Evolutionary conservation across 2,888 invertebrate genomes (phyloP).

Genomic region (Himalopsyche japonica): DNA sequence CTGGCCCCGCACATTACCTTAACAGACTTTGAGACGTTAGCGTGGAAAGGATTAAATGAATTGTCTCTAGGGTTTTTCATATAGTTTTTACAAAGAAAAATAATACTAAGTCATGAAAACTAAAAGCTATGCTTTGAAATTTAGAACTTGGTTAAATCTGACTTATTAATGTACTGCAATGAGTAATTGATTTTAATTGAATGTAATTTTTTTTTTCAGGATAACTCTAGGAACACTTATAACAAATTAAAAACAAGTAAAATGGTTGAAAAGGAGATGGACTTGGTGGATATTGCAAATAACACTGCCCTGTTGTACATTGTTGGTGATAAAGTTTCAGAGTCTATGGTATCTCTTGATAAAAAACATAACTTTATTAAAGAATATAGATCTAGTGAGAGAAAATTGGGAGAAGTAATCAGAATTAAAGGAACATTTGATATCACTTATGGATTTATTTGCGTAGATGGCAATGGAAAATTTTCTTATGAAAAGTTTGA

Average conservation of each 20-base stretch:
- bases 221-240: not conserved
- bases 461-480: conserved; percentile 39
- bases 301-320: conserved; percentile 47
- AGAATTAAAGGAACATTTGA: conserved; percentile 37
- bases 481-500: conserved; percentile 42
- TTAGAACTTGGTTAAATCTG: too few relatives aligned
- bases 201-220: conserved; percentile 39
- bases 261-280: not conserved
- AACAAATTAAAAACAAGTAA: not conserved
- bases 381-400: conserved; percentile 41
- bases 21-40: too few relatives aligned
- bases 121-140: too few relatives aligned
- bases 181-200: not conserved
- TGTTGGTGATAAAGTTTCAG: conserved; percentile 43
- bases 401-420: conserved; percentile 43
- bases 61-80: too few relatives aligned
- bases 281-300: conserved; percentile 40
- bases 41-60: too few relatives aligned
- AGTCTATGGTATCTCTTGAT: conserved; percentile 44
- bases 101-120: too few relatives aligned
- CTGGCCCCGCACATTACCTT: too few relatives aligned
- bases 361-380: conserved; percentile 45
- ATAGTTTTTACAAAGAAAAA: too few relatives aligned
- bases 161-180: too few relatives aligned
- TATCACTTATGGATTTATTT: conserved; percentile 43